Conservation (phyloP, 2,113 vertebrate species). For the Emydura subglobosa region DNA sequence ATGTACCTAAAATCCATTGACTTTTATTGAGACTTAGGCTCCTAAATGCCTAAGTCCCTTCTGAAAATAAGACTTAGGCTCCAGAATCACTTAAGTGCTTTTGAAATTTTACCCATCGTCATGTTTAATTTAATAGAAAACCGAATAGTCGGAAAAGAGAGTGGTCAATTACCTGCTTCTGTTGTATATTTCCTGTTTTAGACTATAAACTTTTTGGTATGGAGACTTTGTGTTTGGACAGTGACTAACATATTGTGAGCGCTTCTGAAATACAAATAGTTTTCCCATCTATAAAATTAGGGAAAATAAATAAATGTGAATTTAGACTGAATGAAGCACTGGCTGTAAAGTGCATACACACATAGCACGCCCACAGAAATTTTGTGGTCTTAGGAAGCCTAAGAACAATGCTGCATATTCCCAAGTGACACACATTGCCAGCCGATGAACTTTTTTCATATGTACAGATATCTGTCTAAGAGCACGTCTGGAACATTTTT, state of each 20-base stretch:
- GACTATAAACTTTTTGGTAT: neutral
- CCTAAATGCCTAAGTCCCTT: neutral
- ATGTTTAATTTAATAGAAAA: neutral
- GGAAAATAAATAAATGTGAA: neutral
- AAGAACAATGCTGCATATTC: neutral
- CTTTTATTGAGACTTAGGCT: neutral
- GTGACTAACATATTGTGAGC: neutral
- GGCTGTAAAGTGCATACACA: neutral
- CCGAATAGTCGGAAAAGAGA: fast-evolving
- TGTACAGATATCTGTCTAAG: neutral
- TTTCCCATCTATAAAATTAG: neutral
- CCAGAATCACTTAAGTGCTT: neutral
- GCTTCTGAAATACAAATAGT: neutral
- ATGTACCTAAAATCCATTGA: neutral
- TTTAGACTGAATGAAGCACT: neutral
- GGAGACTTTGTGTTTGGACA: neutral
- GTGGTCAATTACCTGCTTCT: neutral
- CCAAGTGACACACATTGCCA: neutral
- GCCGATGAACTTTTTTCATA: neutral
- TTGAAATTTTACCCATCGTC: neutral
- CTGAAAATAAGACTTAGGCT: neutral
- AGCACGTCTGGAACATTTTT: neutral
- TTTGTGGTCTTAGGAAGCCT: neutral
- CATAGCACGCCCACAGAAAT: neutral
- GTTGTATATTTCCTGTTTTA: neutral